These are phyloP conservation scores for Lynx canadensis DNA, from an alignment of 2,113 vertebrate species.

Conservation along the genomic window DNA sequence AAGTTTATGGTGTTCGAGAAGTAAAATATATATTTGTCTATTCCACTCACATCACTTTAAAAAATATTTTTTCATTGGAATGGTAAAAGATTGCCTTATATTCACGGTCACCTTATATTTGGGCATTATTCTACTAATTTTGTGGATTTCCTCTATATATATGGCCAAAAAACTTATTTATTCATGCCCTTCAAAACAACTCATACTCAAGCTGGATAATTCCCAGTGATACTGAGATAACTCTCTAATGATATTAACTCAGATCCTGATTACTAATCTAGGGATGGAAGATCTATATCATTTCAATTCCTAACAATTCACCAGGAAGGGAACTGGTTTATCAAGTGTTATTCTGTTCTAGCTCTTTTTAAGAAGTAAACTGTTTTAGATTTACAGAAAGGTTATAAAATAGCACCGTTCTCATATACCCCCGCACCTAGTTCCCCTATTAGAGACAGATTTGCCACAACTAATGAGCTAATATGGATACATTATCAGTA, in stretches of 20 bases:
- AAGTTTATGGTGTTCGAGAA: neutral
- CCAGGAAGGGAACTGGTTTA: neutral
- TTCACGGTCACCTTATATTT: neutral
- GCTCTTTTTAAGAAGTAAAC: neutral
- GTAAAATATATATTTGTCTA: neutral
- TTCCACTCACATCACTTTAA: neutral
- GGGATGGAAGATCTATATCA: neutral
- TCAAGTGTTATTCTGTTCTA: neutral
- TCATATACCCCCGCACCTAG: neutral
- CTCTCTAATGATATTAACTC: neutral
- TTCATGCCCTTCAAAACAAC: constrained; percentile 1
- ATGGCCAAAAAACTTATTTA: neutral
- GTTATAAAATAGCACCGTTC: neutral
- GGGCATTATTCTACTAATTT: constrained; percentile 20
- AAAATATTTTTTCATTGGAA: constrained; percentile 3
- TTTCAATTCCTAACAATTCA: neutral
- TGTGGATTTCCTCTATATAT: neutral
- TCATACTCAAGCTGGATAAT: constrained; percentile 4
- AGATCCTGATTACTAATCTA: neutral
- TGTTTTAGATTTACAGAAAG: neutral
- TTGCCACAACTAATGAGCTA: neutral
- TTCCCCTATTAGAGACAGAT: neutral
- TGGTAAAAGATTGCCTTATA: neutral
- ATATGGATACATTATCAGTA: neutral
- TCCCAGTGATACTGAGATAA: constrained; percentile 6